Evolutionary conservation across 2,113 vertebrate genomes (phyloP), one percentile per base, ranked within the genome.

Genomic region (Thunnus maccoyii): DNA sequence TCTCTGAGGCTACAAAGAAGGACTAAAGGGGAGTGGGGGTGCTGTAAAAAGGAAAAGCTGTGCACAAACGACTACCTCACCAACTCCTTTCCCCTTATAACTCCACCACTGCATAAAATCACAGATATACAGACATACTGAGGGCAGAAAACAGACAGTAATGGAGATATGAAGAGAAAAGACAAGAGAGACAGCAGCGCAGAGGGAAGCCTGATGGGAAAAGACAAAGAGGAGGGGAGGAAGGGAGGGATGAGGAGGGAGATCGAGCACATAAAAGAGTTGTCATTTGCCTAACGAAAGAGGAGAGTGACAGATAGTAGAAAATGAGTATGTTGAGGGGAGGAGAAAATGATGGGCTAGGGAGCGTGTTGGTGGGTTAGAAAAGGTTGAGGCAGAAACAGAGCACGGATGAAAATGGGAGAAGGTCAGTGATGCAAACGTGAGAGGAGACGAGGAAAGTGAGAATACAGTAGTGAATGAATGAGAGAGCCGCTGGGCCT

Each of bases 271-370:
- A 89, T 92, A 85, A 92, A 89, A 92, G 74, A 90, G 82, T 81
- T 90, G 90, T 86, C 89, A 92, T 92, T 89, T 89, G 86, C 80
- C 86, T 88, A 90, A 94, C 46, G 76, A 88, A 89, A 76, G 76
- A 41, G 61, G 50, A 83, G 82, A 86, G 61, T 79, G 85, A 83
- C 80, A 84, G 88, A 85, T 88, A 87, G 68, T 81, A 48, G 66
- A 63, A 91, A 88, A 90, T 65, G 56, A 80, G 78, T 66, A 55
- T 66, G 80, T 74, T 83, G 75, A 83, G 78, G 25, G 71, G 68
- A 81, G 65, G 47, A 88, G 76, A 79, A 89, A 81, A 89, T 63
- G 46, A 69, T 46, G 72, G 75, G 68, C 76, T 82, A 52, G 70
- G 32, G 68, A 78, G 69, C 20, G 22, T 27, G 55, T 69, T 71